Conservation (phyloP, 2,113 vertebrate genomes). For the Chamaea fasciata region DNA sequence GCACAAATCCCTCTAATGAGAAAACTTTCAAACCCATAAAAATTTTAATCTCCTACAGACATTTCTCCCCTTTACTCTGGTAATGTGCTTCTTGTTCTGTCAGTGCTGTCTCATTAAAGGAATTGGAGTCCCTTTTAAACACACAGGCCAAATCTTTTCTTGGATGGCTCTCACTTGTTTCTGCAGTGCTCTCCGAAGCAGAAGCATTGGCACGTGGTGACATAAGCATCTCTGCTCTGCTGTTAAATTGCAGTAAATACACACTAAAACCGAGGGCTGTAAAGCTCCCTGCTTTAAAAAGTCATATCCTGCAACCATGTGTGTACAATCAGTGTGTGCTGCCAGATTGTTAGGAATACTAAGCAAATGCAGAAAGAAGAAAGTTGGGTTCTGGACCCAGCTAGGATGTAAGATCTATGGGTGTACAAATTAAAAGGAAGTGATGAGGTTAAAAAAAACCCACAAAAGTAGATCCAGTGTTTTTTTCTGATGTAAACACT, state of each 20-base stretch:
- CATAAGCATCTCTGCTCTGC: background rate
- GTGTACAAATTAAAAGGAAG: background rate
- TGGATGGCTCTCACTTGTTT: background rate
- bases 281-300: background rate
- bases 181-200: background rate
- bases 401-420: background rate
- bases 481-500: background rate
- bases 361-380: background rate
- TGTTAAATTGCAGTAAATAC: background rate
- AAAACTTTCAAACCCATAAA: background rate
- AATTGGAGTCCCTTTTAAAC: background rate
- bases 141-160: background rate
- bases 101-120: background rate
- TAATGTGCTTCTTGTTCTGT: background rate
- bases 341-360: background rate
- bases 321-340: background rate
- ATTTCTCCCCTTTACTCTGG: background rate
- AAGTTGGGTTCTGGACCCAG: background rate
- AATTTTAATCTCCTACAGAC: background rate
- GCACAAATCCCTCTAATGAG: background rate
- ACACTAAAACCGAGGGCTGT: background rate
- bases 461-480: background rate
- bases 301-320: background rate
- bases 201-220: background rate
- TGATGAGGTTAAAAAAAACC: background rate